Conservation (phyloP, 2,797 vertebrate genomes). For the Acanthis flammea region DNA sequence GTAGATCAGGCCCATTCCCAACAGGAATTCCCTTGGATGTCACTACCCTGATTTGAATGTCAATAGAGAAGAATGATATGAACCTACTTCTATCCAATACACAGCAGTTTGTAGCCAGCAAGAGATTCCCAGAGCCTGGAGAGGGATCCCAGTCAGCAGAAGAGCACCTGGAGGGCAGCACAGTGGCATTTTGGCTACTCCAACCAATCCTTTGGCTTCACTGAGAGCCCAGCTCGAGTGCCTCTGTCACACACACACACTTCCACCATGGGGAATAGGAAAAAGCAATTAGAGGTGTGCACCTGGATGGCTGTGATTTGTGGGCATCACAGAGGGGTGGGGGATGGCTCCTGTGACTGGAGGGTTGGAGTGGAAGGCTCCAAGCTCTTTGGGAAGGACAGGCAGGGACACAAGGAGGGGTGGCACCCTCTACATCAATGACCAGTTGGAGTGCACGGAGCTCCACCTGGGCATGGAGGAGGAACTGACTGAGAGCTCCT, state of each 20-base stretch:
- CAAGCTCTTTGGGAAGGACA: not conserved
- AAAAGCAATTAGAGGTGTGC: not conserved
- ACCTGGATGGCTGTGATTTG: not conserved
- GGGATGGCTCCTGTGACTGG: not conserved
- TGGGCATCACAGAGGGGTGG: not conserved
- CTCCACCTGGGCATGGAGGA: not conserved
- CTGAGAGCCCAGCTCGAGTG: not conserved
- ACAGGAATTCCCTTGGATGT: not conserved
- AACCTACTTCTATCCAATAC: not conserved
- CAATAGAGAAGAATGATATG: not conserved
- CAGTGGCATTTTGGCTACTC: not conserved
- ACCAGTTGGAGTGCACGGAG: accelerated
- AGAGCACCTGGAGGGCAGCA: not conserved
- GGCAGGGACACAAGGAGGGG: not conserved
- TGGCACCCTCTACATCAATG: not conserved
- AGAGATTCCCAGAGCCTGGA: not conserved
- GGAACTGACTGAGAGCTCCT: not conserved
- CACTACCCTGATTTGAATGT: not conserved
- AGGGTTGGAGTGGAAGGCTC: not conserved
- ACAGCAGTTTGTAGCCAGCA: not conserved
- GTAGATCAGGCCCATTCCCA: not conserved
- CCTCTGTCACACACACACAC: not conserved
- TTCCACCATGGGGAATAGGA: not conserved
- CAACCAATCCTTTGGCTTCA: not conserved
- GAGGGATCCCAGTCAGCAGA: not conserved